Evolutionary conservation across 2,888 invertebrate species (phyloP).

Genomic region (Stegana nigrithorax): DNA sequence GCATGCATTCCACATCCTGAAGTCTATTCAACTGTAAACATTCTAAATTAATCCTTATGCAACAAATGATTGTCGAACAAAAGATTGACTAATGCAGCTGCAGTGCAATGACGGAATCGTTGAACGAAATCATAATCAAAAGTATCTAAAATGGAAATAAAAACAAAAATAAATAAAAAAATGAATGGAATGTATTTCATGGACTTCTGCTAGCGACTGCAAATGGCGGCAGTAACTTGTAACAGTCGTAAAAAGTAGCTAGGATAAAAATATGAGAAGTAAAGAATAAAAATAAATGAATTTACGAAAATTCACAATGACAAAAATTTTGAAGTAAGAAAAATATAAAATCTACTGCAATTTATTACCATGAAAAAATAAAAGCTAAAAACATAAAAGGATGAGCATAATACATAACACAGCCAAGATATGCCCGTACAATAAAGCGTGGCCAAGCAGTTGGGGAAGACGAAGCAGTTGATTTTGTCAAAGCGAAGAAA

Average conservation of each 20-base stretch:
- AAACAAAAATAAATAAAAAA: background rate
- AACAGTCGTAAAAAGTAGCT: background rate
- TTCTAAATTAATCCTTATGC: too few species aligned
- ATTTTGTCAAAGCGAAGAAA: background rate
- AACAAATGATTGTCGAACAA: too few species aligned
- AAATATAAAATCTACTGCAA: conserved; percentile 12
- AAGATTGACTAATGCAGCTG: too few species aligned
- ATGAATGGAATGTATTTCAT: too few species aligned
- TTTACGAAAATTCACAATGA: background rate
- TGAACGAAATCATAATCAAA: background rate
- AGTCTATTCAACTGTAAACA: too few species aligned
- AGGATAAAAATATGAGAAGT: background rate
- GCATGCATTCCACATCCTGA: too few species aligned
- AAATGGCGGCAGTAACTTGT: too few species aligned
- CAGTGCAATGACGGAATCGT: too few species aligned
- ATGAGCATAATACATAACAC: background rate
- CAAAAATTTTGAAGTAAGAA: background rate
- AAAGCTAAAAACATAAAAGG: background rate
- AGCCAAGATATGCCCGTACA: background rate
- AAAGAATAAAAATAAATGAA: background rate
- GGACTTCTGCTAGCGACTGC: too few species aligned
- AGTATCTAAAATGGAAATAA: background rate
- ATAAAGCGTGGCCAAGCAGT: background rate
- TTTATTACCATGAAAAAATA: conserved; percentile 1
- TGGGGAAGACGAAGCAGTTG: background rate